Evolutionary conservation across 2,113 vertebrate species (phyloP).

Genomic region (Amphilophus citrinellus): DNA sequence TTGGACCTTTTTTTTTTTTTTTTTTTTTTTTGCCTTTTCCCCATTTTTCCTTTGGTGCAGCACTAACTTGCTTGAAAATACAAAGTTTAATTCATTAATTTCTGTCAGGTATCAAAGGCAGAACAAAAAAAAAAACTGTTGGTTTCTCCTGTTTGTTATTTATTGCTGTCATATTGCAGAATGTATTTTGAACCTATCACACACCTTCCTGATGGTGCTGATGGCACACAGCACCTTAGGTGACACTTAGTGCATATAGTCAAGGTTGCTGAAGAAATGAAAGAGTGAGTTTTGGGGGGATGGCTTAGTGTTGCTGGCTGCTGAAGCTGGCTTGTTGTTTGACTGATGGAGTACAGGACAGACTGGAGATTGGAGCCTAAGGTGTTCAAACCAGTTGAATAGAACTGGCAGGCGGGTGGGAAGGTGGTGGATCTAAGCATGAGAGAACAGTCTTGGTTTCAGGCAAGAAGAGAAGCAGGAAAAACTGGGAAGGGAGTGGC

Average conservation of each 20-base stretch:
- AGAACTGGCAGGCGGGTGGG: fast-evolving
- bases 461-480: fast-evolving
- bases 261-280: fast-evolving
- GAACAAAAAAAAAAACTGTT: neutral
- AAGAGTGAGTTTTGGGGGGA: fast-evolving
- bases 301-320: neutral
- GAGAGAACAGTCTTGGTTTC: fast-evolving
- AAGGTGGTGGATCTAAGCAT: neutral
- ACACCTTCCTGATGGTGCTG: neutral
- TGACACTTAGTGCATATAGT: neutral
- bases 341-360: neutral
- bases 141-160: neutral
- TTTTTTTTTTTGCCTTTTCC: too few relatives aligned
- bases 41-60: neutral
- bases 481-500: neutral
- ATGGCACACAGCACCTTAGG: neutral
- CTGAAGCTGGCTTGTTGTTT: fast-evolving
- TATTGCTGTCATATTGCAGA: neutral
- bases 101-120: neutral
- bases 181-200: neutral
- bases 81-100: neutral
- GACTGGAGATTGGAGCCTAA: neutral
- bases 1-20: too few relatives aligned
- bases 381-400: neutral
- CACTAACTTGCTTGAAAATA: neutral